phyloP scores from a whole-genome alignment of 1,140 invertebrate genomes.

The Brachystomella parvula region DNA sequence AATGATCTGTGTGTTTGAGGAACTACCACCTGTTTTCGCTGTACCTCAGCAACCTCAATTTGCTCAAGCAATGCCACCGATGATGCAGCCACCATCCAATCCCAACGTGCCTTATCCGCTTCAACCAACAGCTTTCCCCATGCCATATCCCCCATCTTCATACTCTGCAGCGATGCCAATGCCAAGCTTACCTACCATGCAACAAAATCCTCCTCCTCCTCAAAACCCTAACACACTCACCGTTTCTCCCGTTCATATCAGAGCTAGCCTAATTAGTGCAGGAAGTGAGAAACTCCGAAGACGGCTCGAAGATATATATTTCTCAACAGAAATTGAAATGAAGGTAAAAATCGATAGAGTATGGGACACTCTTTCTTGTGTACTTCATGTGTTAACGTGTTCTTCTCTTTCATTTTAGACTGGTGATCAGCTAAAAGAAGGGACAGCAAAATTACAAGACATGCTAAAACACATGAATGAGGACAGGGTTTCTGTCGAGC shows the following conservation, averaged over 20 bases:
- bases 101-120: slow-evolving; percentile 52
- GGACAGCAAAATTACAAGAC: slow-evolving; percentile 19
- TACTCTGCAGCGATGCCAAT: slow-evolving; percentile 54
- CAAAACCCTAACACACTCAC: slow-evolving; percentile 22
- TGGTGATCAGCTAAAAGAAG: slow-evolving; percentile 31
- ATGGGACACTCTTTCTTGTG: too few species aligned
- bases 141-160: slow-evolving; percentile 33
- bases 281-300: slow-evolving; percentile 88
- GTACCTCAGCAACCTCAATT: slow-evolving; percentile 43
- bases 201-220: slow-evolving; percentile 22
- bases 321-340: slow-evolving; percentile 32
- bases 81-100: slow-evolving; percentile 36
- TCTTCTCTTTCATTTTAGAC: too few species aligned
- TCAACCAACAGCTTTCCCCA: slow-evolving; percentile 41
- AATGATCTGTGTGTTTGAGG: slow-evolving; percentile 87
- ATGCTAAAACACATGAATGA: slow-evolving; percentile 31
- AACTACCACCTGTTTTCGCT: slow-evolving; percentile 87
- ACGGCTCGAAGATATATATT: slow-evolving; percentile 64
- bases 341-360: slow-evolving; percentile 19
- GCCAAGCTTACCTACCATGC: slow-evolving; percentile 42
- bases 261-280: slow-evolving; percentile 84
- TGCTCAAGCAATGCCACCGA: slow-evolving; percentile 13
- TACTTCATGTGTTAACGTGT: too few species aligned
- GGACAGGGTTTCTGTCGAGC: slow-evolving; percentile 62
- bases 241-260: slow-evolving; percentile 49